Percentiles rank a stretch among this genome's conserved stretches.
phyloP scores from a whole-genome alignment of 2,888 invertebrate genomes.

The Dastarcus helophoroides region DNA sequence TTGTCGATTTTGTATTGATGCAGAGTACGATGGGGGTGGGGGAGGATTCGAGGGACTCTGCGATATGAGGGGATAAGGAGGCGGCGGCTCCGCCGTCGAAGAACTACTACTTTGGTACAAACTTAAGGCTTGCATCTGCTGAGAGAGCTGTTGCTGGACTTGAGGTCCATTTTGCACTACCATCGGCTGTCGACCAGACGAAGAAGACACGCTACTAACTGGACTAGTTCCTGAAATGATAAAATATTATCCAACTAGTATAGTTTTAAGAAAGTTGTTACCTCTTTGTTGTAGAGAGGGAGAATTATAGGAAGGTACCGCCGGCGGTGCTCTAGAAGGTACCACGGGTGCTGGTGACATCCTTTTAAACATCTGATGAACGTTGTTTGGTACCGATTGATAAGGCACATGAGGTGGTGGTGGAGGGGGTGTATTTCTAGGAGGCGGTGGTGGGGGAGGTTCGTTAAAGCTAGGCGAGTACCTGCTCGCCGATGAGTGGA shows the following conservation, averaged over 20 bases:
- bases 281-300: constrained; percentile 24
- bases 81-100: constrained; percentile 51
- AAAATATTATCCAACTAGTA: too few species aligned
- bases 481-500: constrained; percentile 54
- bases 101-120: constrained; percentile 56
- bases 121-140: constrained; percentile 78
- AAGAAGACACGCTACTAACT: constrained; percentile 36
- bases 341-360: constrained; percentile 66
- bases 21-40: constrained; percentile 75
- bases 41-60: constrained; percentile 48
- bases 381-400: constrained; percentile 46
- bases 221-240: constrained; percentile 53
- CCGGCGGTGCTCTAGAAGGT: constrained; percentile 54
- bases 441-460: constrained; percentile 44
- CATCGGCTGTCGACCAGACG: constrained; percentile 56
- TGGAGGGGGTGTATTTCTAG: constrained; percentile 50
- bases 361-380: constrained; percentile 61
- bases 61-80: constrained; percentile 44
- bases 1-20: constrained; percentile 76
- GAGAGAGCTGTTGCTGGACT: constrained; percentile 74
- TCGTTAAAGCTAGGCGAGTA: constrained; percentile 57
- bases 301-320: constrained; percentile 39
- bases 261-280: too few species aligned
- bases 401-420: constrained; percentile 41
- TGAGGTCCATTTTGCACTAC: constrained; percentile 71